phyloP scores from a whole-genome alignment of 2,888 invertebrate genomes.

The Ctenicera cuprea region DNA sequence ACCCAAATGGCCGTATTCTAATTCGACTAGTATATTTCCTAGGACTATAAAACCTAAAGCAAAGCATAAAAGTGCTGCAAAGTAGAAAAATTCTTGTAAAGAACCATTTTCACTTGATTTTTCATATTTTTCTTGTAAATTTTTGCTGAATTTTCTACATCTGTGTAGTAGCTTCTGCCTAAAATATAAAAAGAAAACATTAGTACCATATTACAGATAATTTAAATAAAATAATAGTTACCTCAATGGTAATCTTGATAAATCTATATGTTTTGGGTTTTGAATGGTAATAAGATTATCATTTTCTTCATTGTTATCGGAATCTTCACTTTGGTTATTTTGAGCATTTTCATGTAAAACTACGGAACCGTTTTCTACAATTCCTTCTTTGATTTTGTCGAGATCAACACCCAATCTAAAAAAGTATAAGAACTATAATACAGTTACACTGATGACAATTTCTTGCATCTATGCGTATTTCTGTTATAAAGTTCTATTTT shows the following conservation, averaged over 20 bases:
- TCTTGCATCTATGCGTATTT: too few relatives aligned
- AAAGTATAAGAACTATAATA: slow-evolving; percentile 30
- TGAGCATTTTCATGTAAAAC: background rate
- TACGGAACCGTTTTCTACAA: slow-evolving; percentile 50
- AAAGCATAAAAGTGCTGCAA: slow-evolving; percentile 69
- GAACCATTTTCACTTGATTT: slow-evolving; percentile 63
- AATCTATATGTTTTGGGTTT: background rate
- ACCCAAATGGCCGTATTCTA: slow-evolving; percentile 75
- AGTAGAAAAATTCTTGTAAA: slow-evolving; percentile 65
- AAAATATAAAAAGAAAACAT: background rate
- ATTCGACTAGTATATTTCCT: slow-evolving; percentile 67
- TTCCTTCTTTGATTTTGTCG: slow-evolving; percentile 69
- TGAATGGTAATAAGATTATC: background rate
- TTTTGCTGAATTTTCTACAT: slow-evolving; percentile 54
- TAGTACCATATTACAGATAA: background rate
- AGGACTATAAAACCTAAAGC: slow-evolving; percentile 67
- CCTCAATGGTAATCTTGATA: slow-evolving; percentile 6
- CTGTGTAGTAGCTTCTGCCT: slow-evolving; percentile 32
- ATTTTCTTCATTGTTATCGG: slow-evolving; percentile 49
- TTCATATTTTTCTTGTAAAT: slow-evolving; percentile 58
- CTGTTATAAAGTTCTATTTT: background rate
- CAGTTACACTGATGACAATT: background rate
- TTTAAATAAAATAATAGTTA: background rate
- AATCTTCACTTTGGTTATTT: slow-evolving; percentile 28
- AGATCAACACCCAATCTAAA: slow-evolving; percentile 69